These are phyloP conservation scores for Odontocerum albicorne DNA, from an alignment of 2,888 invertebrate species.

Conservation along the genomic window DNA sequence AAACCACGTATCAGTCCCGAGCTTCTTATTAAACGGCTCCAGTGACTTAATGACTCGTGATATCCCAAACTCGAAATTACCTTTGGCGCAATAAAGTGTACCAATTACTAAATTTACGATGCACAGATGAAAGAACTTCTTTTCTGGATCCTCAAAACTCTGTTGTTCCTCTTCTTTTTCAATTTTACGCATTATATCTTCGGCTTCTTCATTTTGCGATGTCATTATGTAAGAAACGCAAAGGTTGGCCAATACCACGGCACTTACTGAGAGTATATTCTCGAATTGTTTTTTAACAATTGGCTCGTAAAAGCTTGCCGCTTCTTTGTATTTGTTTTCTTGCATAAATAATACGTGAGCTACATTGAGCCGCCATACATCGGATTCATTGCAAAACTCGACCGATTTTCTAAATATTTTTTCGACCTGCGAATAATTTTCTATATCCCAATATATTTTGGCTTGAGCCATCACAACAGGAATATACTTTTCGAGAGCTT, in stretches of 20 bases:
- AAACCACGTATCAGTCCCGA: constrained; percentile 98
- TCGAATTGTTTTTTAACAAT: constrained; percentile 94
- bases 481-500: constrained; percentile 87
- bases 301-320: constrained; percentile 97
- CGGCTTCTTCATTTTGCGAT: constrained; percentile 97
- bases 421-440: constrained; percentile 94
- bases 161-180: constrained; percentile 96
- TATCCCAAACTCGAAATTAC: constrained; percentile 98
- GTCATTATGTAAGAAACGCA: constrained; percentile 99
- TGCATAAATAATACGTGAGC: constrained; percentile 99
- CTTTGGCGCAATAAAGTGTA: constrained; percentile 97
- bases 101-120: constrained; percentile 99
- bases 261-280: constrained; percentile 91
- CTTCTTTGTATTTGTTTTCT: constrained; percentile 97
- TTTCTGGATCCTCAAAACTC: constrained; percentile 88
- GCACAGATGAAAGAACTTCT: constrained; percentile 93
- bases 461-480: constrained; percentile 99
- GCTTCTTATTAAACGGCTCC: constrained; percentile 89
- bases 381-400: constrained; percentile 97
- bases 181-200: constrained; percentile 97
- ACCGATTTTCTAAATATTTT: constrained; percentile 96
- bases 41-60: constrained; percentile 96
- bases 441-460: constrained; percentile 97
- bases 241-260: constrained; percentile 97
- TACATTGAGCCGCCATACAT: constrained; percentile 96